Conservation (phyloP, 1,140 invertebrate genomes). For the Brachionus plicatilis region DNA sequence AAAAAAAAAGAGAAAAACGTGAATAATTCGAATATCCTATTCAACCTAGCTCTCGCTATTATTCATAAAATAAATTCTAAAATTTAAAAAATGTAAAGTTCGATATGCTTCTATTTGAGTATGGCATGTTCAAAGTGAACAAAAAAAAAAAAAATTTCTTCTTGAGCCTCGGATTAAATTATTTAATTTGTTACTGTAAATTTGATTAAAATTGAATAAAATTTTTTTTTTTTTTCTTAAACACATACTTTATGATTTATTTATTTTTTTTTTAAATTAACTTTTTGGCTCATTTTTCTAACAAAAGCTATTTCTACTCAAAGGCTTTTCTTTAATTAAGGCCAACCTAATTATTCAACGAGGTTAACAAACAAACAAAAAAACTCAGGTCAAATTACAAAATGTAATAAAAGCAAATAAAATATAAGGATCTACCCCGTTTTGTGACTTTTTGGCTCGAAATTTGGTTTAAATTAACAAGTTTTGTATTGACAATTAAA, state of each 20-base stretch:
- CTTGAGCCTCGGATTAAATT: background rate
- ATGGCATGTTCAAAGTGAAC: too few species aligned
- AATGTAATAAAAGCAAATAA: too few species aligned
- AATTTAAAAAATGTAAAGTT: background rate
- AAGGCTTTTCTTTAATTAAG: background rate
- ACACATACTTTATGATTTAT: background rate
- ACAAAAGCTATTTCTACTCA: background rate
- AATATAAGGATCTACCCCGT: too few species aligned
- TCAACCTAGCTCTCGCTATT: background rate
- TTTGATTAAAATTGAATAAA: background rate
- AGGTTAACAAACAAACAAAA: background rate
- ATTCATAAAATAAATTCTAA: background rate
- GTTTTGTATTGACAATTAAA: too few species aligned
- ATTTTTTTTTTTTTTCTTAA: background rate
- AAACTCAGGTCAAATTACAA: too few species aligned
- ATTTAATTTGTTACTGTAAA: background rate
- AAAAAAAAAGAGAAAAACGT: background rate
- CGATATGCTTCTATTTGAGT: background rate
- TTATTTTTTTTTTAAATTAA: too few species aligned
- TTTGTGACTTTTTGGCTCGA: too few species aligned
- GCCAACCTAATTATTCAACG: background rate
- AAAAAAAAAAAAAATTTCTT: too few species aligned
- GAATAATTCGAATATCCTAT: conserved; percentile 5
- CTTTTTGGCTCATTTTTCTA: background rate
- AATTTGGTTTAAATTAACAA: too few species aligned